A percentile compares a stretch with the other conserved stretches of the same genome.
These are phyloP conservation scores for Timandra comae DNA, from an alignment of 2,888 invertebrate genomes.

Conservation along the genomic window DNA sequence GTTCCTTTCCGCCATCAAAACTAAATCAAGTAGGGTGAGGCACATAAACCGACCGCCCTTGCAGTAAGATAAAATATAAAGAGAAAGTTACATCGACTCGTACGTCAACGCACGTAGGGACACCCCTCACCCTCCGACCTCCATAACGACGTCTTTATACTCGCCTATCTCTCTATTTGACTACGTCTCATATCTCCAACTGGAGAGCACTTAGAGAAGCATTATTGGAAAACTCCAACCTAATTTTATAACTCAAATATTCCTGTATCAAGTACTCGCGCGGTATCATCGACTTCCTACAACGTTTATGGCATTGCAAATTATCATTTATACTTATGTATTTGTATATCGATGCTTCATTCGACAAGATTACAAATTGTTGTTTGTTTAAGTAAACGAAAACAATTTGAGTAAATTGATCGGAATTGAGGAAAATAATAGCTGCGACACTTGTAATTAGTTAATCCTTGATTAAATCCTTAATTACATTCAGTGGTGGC, in stretches of 20 bases:
- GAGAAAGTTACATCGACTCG: slow-evolving; percentile 70
- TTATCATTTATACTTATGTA: not conserved
- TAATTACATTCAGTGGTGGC: slow-evolving; percentile 38
- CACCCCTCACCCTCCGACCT: slow-evolving; percentile 32
- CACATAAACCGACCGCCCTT: slow-evolving; percentile 71
- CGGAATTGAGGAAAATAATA: slow-evolving; percentile 28
- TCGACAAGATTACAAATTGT: slow-evolving; percentile 7
- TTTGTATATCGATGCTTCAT: too few species aligned
- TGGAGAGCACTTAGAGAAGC: slow-evolving; percentile 54
- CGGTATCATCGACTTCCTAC: slow-evolving; percentile 8
- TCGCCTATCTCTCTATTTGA: slow-evolving; percentile 64
- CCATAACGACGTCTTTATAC: slow-evolving; percentile 65
- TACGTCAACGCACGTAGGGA: slow-evolving; percentile 55
- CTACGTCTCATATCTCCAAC: slow-evolving; percentile 61
- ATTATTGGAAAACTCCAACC: slow-evolving; percentile 61
- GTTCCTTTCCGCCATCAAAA: slow-evolving; percentile 71
- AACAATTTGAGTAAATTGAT: slow-evolving; percentile 28
- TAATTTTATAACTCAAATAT: slow-evolving; percentile 33
- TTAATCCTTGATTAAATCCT: slow-evolving; percentile 44
- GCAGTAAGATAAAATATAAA: slow-evolving; percentile 72
- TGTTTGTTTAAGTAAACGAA: slow-evolving; percentile 24
- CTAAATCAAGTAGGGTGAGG: slow-evolving; percentile 71
- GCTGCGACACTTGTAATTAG: slow-evolving; percentile 43
- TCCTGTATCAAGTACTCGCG: slow-evolving; percentile 8
- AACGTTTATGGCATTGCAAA: slow-evolving; percentile 5